These are phyloP conservation scores for Cheilosia grossa DNA, from an alignment of 2,888 invertebrate species.

Conservation along the genomic window DNA sequence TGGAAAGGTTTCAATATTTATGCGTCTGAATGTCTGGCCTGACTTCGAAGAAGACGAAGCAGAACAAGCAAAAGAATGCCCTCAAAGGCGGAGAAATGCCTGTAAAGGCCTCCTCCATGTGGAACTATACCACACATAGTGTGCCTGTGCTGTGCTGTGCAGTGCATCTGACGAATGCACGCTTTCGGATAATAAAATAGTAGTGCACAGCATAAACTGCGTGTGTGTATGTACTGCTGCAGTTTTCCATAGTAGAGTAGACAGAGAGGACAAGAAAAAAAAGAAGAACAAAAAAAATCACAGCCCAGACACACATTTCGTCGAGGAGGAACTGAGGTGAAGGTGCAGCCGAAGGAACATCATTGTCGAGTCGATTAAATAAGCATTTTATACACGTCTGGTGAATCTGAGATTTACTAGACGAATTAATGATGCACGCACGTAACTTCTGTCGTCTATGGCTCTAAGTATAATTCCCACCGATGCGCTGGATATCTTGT, in stretches of 20 bases:
- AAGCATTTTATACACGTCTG: constrained; percentile 72
- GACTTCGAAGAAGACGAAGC: constrained; percentile 50
- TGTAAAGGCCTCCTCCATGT: constrained; percentile 52
- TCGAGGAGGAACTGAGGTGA: neutral
- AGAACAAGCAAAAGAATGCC: constrained; percentile 59
- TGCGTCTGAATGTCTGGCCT: constrained; percentile 74
- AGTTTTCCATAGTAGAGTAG: constrained; percentile 17
- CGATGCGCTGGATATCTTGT: constrained; percentile 28
- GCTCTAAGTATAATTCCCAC: constrained; percentile 59
- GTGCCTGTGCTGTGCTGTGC: neutral
- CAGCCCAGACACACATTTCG: constrained; percentile 36
- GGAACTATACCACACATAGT: constrained; percentile 35
- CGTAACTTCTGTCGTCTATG: constrained; percentile 67
- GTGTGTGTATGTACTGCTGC: constrained; percentile 42
- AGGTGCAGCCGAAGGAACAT: constrained; percentile 39
- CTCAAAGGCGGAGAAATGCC: constrained; percentile 58
- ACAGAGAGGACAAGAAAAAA: neutral
- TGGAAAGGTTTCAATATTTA: constrained; percentile 69
- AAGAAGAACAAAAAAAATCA: neutral
- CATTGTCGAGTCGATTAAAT: constrained; percentile 67
- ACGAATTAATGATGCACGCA: constrained; percentile 74
- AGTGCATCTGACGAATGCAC: constrained; percentile 41
- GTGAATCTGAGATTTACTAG: constrained; percentile 73
- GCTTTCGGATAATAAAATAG: constrained; percentile 45
- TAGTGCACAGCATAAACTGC: constrained; percentile 43